Evolutionary conservation across 1,140 invertebrate species (phyloP), one percentile per base, ranked within the genome.

Genomic region (Planococcus citri): DNA sequence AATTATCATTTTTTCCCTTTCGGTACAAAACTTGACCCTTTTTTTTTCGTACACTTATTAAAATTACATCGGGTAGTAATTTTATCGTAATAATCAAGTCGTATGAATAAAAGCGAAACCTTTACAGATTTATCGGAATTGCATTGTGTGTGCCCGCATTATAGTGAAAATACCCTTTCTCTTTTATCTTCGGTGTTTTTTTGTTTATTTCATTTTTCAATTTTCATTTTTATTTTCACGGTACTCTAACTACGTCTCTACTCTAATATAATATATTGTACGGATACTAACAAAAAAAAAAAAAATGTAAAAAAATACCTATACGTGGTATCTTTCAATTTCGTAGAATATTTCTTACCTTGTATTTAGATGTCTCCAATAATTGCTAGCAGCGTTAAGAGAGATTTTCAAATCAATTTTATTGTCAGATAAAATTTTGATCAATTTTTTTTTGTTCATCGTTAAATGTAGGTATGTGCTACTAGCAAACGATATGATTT

Each of bases 351-450:
- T 70, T 70, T 70, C 71, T 72, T 72, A 72, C 71, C 71, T 72
- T 68, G 69, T 72, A 64, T 71, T 71, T 51, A 71, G 69, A 68
- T 71, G 71, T 60, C 71, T 71, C 71, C 71, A 71, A 68, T 69
- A 71, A 71, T 69, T 69, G 71, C 71, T 71, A 68, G 71, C 68
- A 71, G 69, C 71, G 68, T 64, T 64, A 64, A 64, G 60, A 64
- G 60, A 64, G 60, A 64, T 64, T 64, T 64, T 25, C 4, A 64
- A 64, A 64, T 60, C 4, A 64, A 64, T 22, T 24, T 24, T 24
- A 64, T 17, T 64, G 60, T 64, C 12, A 64, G 17, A 25, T 51
- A 51, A n/a, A n/a, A 51, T 51, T 51, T 51, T 17, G 41, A 51
- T 51, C n/a, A n/a, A n/a, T n/a, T n/a, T n/a, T n/a, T n/a, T n/a